Percentiles rank a stretch among this genome's conserved stretches.
These are phyloP conservation scores for Papilio glaucus DNA, from an alignment of 1,140 invertebrate genomes.

Conservation along the genomic window DNA sequence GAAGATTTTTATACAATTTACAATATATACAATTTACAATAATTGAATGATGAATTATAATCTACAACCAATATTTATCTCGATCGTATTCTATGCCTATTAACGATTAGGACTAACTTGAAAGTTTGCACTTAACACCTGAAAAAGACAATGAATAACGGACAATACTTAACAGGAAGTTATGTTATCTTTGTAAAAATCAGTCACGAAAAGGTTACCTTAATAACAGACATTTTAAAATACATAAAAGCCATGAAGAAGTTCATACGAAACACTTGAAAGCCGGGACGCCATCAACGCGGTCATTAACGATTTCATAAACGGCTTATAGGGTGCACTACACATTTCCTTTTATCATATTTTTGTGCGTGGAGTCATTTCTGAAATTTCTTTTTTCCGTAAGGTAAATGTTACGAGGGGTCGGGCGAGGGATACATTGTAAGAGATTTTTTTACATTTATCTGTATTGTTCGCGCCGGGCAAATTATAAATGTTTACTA, in stretches of 20 bases:
- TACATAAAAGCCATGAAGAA: constrained; percentile 34
- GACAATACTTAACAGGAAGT: not conserved
- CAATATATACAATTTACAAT: too few relatives aligned
- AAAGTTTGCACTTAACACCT: too few relatives aligned
- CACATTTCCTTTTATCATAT: constrained; percentile 65
- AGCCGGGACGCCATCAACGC: constrained; percentile 55
- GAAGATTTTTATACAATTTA: too few relatives aligned
- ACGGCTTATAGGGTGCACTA: constrained; percentile 71
- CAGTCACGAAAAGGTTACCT: constrained; percentile 4
- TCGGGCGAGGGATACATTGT: not conserved
- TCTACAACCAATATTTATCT: too few relatives aligned
- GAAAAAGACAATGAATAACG: too few relatives aligned
- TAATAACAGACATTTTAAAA: constrained; percentile 39
- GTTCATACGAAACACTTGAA: constrained; percentile 58
- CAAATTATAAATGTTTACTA: too few relatives aligned
- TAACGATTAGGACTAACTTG: too few relatives aligned
- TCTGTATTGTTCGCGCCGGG: not conserved
- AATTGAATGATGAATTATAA: too few relatives aligned
- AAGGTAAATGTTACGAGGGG: constrained; percentile 40
- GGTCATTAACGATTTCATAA: constrained; percentile 78
- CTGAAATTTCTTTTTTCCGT: constrained; percentile 56
- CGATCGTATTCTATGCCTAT: too few relatives aligned
- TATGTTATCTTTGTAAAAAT: not conserved
- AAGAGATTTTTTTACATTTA: constrained; percentile 3
- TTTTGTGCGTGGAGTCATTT: constrained; percentile 66